Evolutionary conservation across 2,113 vertebrate genomes (phyloP).

Genomic region (Poeciliopsis turrubarensis): DNA sequence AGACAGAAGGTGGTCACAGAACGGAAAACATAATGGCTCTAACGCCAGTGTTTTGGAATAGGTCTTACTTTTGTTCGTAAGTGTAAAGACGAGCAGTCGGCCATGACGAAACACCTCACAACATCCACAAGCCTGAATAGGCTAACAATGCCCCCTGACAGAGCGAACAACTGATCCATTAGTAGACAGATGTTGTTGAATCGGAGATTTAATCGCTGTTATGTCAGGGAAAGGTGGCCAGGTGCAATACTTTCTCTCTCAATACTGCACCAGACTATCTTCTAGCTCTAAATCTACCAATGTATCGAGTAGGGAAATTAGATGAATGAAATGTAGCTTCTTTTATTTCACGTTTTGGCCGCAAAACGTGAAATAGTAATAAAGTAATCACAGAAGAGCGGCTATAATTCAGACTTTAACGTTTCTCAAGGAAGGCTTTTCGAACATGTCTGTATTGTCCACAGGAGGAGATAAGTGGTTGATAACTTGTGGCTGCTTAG

Average conservation of each 20-base stretch:
- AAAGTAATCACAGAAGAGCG: no score
- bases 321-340: not conserved
- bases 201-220: slow-evolving; percentile 31
- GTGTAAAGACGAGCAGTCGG: slow-evolving; percentile 18
- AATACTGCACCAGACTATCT: not conserved
- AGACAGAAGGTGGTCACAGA: slow-evolving; percentile 41
- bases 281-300: not conserved
- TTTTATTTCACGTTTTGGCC: not conserved
- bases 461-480: no score
- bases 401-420: no score
- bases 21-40: slow-evolving; percentile 9
- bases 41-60: slow-evolving; percentile 21
- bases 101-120: slow-evolving; percentile 12
- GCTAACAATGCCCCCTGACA: slow-evolving; percentile 29
- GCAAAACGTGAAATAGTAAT: not conserved
- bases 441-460: no score
- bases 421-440: no score
- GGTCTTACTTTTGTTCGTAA: slow-evolving; percentile 19
- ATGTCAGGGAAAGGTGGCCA: not conserved
- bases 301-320: not conserved
- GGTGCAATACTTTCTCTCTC: slow-evolving; percentile 2
- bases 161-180: slow-evolving; percentile 33
- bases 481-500: no score
- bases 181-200: slow-evolving; percentile 27
- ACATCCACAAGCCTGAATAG: slow-evolving; percentile 18